These are phyloP conservation scores for Lottia scabra DNA, from an alignment of 2,888 invertebrate genomes.

Conservation along the genomic window DNA sequence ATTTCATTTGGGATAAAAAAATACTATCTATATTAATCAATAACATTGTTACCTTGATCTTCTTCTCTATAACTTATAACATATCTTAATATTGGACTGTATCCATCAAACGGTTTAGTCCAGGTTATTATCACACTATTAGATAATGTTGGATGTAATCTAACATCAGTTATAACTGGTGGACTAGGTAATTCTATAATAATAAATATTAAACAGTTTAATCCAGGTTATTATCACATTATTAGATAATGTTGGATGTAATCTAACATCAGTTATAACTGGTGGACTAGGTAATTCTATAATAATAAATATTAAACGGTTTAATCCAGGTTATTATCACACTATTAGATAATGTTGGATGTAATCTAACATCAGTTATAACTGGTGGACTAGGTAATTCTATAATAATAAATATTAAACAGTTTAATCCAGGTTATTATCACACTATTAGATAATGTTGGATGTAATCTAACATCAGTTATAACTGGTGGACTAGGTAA, in stretches of 20 bases:
- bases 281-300: slow-evolving; percentile 62
- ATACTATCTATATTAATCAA: no score
- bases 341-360: no score
- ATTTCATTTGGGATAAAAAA: no score
- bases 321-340: slow-evolving; percentile 95
- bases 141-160: slow-evolving; percentile 81
- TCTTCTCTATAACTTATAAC: slow-evolving; percentile 80
- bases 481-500: no score
- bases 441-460: no score
- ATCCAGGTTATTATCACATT: neutral
- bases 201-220: slow-evolving; percentile 18
- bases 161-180: slow-evolving; percentile 88
- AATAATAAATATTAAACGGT: slow-evolving; percentile 97
- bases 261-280: no score
- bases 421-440: no score
- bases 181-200: slow-evolving; percentile 88
- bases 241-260: no score
- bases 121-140: slow-evolving; percentile 91
- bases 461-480: no score
- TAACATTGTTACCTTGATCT: slow-evolving; percentile 22
- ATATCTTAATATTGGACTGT: slow-evolving; percentile 92
- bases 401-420: no score
- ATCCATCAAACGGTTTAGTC: slow-evolving; percentile 97
- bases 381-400: no score
- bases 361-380: no score